Conservation (phyloP, 2,797 vertebrate genomes). For the Notamacropus eugenii region DNA sequence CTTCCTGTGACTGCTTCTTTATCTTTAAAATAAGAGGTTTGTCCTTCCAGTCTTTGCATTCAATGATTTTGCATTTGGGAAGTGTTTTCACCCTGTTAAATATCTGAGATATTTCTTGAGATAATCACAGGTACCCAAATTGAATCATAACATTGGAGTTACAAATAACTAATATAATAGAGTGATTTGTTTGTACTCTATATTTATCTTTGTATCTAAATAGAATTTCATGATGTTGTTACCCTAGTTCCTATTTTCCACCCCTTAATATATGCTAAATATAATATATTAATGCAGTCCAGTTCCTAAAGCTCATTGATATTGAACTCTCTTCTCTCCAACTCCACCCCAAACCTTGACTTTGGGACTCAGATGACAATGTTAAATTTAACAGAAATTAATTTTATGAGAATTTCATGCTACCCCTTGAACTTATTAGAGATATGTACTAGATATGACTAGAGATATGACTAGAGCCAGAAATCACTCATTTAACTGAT, state of each 20-base stretch:
- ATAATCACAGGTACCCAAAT: not conserved
- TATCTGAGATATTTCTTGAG: not conserved
- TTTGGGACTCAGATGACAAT: conserved; percentile 5
- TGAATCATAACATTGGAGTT: not conserved
- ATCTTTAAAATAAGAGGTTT: not conserved
- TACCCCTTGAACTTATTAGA: conserved; percentile 6
- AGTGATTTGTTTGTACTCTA: not conserved
- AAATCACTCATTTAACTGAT: conserved; percentile 1
- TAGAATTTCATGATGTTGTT: not conserved
- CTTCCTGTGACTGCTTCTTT: not conserved
- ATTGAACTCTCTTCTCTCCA: not conserved
- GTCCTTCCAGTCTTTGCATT: not conserved
- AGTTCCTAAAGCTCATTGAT: not conserved
- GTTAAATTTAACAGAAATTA: not conserved
- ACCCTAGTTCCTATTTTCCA: not conserved
- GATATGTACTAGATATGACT: not conserved
- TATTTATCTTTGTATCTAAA: not conserved
- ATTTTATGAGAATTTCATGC: not conserved
- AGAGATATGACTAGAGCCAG: not conserved
- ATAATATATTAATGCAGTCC: not conserved
- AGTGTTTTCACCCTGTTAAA: not conserved
- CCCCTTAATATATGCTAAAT: not conserved
- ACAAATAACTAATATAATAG: not conserved
- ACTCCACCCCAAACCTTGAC: not conserved
- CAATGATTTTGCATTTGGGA: not conserved